Conservation (phyloP, 2,113 vertebrate genomes). For the Sapajus apella region DNA sequence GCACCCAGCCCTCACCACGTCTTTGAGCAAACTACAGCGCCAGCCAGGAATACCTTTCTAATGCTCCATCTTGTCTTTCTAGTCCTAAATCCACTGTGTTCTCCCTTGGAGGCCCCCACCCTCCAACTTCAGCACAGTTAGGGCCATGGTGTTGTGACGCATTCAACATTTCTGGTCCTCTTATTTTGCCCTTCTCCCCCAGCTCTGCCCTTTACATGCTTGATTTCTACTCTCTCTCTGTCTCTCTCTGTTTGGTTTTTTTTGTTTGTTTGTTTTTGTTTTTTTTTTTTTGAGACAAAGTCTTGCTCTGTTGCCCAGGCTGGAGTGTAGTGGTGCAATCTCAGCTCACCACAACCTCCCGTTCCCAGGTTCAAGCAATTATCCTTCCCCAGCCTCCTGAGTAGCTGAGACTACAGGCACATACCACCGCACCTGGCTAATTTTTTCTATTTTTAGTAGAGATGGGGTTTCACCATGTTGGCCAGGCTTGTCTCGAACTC, state of each 20-base stretch:
- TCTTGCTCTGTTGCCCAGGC: not conserved
- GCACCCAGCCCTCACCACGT: not conserved
- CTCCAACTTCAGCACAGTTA: not conserved
- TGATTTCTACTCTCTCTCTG: not conserved
- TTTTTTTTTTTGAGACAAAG: no score
- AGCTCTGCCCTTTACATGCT: not conserved
- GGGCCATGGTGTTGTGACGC: not conserved
- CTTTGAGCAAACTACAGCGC: not conserved
- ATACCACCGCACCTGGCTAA: no score
- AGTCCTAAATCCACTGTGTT: not conserved
- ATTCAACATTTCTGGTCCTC: no score
- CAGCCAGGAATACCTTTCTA: not conserved
- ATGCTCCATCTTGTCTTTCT: not conserved
- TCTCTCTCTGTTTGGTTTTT: not conserved
- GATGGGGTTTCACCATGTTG: no score
- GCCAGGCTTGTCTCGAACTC: no score
- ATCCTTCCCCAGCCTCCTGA: no score
- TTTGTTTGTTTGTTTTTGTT: not conserved
- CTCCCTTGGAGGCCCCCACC: rapidly evolving
- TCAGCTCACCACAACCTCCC: no score
- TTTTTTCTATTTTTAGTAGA: no score
- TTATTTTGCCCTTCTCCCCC: not conserved
- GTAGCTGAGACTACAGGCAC: no score
- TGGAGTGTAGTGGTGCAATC: not conserved
- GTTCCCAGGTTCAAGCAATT: no score